Evolutionary conservation across 2,113 vertebrate genomes (phyloP), one percentile per base, ranked within the genome.

Genomic region (Arothron firmamentum): DNA sequence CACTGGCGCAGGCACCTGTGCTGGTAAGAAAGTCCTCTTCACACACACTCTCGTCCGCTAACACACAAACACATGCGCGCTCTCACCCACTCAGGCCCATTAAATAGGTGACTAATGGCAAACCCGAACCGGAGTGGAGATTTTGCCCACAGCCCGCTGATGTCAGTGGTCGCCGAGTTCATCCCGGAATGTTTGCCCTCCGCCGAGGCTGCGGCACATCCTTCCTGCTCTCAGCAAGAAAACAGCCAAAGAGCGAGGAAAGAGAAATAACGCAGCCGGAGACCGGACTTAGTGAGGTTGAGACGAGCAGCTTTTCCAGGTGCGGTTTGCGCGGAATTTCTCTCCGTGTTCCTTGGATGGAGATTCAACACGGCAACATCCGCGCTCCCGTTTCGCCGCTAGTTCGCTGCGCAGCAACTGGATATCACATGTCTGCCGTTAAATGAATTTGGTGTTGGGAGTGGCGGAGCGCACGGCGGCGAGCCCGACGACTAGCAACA

Each of bases 1-100:
- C 90, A 95, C 95, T 91, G 94, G 96, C 94, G 95, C 93, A 88
- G 97, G 97, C 93, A 96, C 95, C 94, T 98, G 96, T 92, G 94
- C 96, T 94, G 97, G 96, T 96, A 94, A 96, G 92, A 84, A 78
- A 53, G 79, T 87, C 72, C 67, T 84, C 75, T 68, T 71, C 72
- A 74, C 54, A 59, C 64, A 66, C 70, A 46, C 67, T 64, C 53
- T 71, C 79, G 78, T 78, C 63, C 70, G 54, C 70, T 62, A 52
- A 71, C 47, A 68, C 52, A 70, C 62, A 67, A 62, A 71, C 34
- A 65, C 69, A 75, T 28, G 74, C 72, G 83, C 78, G 75, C 72
- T 82, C 78, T 86, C 83, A 84, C 79, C 77, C 75, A 80, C 70
- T 74, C 62, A 18, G 67, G 73, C 48, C 76, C 67, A 74, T 84